Evolutionary conservation across 2,113 vertebrate species (phyloP).

Genomic region (Tapirus terrestris): DNA sequence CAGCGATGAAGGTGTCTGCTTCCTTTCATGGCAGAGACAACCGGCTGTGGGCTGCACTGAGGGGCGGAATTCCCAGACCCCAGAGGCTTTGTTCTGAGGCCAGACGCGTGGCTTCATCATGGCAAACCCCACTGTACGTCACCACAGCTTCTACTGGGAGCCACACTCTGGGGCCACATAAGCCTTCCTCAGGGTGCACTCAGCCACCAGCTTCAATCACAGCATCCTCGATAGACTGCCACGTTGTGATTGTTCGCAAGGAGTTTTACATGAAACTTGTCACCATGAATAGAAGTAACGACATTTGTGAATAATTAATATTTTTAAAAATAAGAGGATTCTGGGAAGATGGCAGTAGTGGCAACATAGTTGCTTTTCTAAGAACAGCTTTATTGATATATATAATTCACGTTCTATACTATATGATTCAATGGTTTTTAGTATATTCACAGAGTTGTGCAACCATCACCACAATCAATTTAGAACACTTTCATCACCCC

Average conservation of each 20-base stretch:
- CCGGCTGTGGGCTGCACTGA: background rate
- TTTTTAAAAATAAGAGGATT: background rate
- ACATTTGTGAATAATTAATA: background rate
- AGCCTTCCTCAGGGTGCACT: background rate
- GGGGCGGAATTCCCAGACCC: background rate
- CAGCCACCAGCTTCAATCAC: background rate
- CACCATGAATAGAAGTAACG: background rate
- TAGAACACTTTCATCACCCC: background rate
- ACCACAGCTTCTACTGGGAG: background rate
- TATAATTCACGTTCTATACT: background rate
- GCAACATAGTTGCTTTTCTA: background rate
- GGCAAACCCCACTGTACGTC: background rate
- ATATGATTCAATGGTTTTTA: background rate
- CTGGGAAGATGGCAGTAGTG: background rate
- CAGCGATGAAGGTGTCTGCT: background rate
- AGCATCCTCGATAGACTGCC: rapidly evolving
- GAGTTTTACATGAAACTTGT: background rate
- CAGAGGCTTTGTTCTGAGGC: slow-evolving; percentile 50
- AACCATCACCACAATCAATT: background rate
- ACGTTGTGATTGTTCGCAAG: background rate
- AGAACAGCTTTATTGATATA: background rate
- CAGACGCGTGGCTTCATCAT: background rate
- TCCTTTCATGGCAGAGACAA: background rate
- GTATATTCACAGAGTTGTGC: background rate
- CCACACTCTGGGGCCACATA: background rate